Base-by-base conservation (phyloP, 2,797 vertebrate genomes). In the Cossypha heuglini region DNA sequence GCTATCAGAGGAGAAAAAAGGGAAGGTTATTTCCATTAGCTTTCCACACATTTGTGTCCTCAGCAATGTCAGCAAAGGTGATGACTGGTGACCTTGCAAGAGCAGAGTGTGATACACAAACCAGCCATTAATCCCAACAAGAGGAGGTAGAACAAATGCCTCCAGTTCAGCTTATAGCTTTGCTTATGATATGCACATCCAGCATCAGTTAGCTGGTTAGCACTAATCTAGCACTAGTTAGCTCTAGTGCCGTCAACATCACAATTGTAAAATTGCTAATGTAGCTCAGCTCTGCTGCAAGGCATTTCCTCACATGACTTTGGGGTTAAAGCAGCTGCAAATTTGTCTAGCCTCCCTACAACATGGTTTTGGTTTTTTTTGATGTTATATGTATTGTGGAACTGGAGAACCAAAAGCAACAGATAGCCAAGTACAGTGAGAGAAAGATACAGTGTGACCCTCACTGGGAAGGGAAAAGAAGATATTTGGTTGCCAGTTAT, bases 291-390 rank as follows among this genome's bases (percentile, higher is more conserved):
- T 77, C 17, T 66, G 16, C 46, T 78, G 19, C 24, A 72, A 74
- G 10, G 10, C 35, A 25, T 75, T 80, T 72, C 11, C 21, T 68
- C 21, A 14, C 3, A 28, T 16, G 42, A 42, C 28, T 82, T 38
- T 1, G 3, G 9, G 14, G 15, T 86, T 94, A 63, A 71, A 76
- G 43, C 6, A 69, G 33, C 26, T 67, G 45, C 11, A 64, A 46
- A 52, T 82, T 73, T 55, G 2, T 51, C 21, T 21, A 40, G 16
- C 1, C 0, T 37, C 26, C 9, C 21, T 52, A 35, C 0, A 0
- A 49, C 6, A 62, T 35, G n/a, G n/a, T 55, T 72, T 29, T 21
- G 5, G 20, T n/a, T 18, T 4, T 42, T 22, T 43, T 73, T 63
- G 16, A 51, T 52, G 9, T 24, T 33, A 10, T 11, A 10, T 1